Percentiles rank a stretch among this genome's conserved stretches.
These are phyloP conservation scores for Bettongia penicillata DNA, from an alignment of 2,113 vertebrate genomes.

Conservation along the genomic window DNA sequence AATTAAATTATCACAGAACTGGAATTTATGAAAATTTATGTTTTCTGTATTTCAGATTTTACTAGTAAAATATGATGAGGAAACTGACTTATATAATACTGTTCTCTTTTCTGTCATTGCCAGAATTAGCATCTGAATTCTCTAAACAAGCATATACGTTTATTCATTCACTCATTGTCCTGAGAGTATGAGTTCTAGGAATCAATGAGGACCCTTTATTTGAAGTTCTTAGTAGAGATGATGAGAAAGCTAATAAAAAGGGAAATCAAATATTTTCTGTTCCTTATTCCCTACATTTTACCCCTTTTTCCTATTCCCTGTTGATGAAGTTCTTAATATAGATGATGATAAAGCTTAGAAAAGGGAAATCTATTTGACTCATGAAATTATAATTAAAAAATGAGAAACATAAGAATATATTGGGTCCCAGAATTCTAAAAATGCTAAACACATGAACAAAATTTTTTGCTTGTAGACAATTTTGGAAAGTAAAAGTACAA, in stretches of 20 bases:
- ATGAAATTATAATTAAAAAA: not conserved
- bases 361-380: slow-evolving; percentile 20
- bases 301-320: not conserved
- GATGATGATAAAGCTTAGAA: slow-evolving; percentile 8
- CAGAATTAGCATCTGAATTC: not conserved
- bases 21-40: slow-evolving; percentile 12
- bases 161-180: slow-evolving; percentile 21
- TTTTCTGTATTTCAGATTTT: slow-evolving; percentile 34
- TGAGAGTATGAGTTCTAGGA: slow-evolving; percentile 35
- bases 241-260: slow-evolving; percentile 35
- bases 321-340: slow-evolving; percentile 3
- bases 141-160: slow-evolving; percentile 3
- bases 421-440: slow-evolving; percentile 13
- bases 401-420: not conserved
- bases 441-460: slow-evolving; percentile 16
- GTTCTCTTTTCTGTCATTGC: not conserved
- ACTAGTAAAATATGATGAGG: slow-evolving; percentile 20
- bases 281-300: not conserved
- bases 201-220: not conserved
- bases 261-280: slow-evolving; percentile 3
- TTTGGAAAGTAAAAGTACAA: slow-evolving; percentile 10
- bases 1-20: slow-evolving; percentile 19
- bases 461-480: not conserved
- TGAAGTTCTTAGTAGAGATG: slow-evolving; percentile 5
- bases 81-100: slow-evolving; percentile 50